Percentiles rank a stretch among this genome's conserved stretches.
These are phyloP conservation scores for Prosopocoilus inquinatus DNA, from an alignment of 2,888 invertebrate species.

Conservation along the genomic window DNA sequence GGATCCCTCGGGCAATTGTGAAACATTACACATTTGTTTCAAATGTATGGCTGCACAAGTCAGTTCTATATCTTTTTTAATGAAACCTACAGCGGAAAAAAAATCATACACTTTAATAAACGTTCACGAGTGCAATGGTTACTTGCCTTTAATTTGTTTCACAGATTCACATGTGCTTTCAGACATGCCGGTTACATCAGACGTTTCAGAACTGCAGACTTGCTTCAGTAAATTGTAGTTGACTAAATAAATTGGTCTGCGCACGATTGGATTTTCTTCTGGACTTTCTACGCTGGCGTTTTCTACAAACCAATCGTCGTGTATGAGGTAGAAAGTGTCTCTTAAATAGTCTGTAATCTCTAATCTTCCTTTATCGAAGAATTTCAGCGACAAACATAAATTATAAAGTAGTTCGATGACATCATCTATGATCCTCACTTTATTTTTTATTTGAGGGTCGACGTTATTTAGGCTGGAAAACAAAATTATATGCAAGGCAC, in stretches of 20 bases:
- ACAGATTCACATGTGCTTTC: too few species aligned
- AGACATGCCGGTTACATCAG: too few species aligned
- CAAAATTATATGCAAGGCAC: too few species aligned
- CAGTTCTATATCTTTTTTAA: too few species aligned
- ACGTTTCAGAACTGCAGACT: too few species aligned
- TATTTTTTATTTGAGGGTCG: background rate
- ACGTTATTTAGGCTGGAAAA: too few species aligned
- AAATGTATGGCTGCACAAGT: too few species aligned
- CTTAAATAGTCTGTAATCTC: conserved; percentile 20
- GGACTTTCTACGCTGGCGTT: background rate
- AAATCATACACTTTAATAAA: too few species aligned
- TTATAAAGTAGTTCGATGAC: conserved; percentile 17
- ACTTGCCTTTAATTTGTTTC: too few species aligned
- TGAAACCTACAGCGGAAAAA: too few species aligned
- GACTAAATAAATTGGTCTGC: background rate
- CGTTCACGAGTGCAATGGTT: too few species aligned
- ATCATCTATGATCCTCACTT: conserved; percentile 5
- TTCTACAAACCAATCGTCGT: conserved; percentile 1
- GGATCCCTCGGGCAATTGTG: background rate
- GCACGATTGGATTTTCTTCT: background rate
- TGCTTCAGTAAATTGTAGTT: background rate
- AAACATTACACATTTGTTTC: too few species aligned
- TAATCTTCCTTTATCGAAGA: conserved; percentile 20
- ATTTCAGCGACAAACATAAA: conserved; percentile 26
- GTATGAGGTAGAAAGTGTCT: conserved; percentile 26